Percentiles rank a stretch among this genome's conserved stretches.
Conservation (phyloP, 2,113 vertebrate species). For the Sclerurus mexicanus region DNA sequence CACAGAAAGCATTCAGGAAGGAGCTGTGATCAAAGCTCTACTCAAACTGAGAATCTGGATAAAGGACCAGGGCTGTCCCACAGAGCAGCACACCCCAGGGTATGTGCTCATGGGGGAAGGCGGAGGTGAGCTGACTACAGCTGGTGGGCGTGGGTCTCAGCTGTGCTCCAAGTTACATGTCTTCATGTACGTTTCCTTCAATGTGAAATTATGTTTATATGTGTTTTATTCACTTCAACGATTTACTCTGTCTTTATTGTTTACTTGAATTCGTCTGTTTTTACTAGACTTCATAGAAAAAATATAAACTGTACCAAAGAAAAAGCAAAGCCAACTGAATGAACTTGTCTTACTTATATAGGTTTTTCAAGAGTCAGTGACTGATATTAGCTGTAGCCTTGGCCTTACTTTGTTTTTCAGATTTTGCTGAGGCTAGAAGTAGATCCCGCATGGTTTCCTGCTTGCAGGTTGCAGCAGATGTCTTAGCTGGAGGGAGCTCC, state of each 20-base stretch:
- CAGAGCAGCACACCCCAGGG: constrained; percentile 5
- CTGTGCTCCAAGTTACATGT: background rate
- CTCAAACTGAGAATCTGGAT: background rate
- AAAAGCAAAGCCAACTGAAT: background rate
- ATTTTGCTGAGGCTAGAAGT: background rate
- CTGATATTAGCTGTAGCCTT: background rate
- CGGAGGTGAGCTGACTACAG: constrained; percentile 43
- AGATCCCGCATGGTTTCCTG: background rate
- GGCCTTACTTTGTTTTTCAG: background rate
- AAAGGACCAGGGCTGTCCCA: background rate
- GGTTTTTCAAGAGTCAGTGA: background rate
- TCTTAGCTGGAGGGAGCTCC: background rate
- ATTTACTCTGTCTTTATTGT: too few species aligned
- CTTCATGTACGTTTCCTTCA: background rate
- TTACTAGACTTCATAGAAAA: background rate
- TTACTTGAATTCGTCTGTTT: background rate
- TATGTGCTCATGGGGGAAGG: background rate
- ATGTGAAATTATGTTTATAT: constrained; percentile 1
- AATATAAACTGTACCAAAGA: background rate
- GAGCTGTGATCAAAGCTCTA: constrained; percentile 11
- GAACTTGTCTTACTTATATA: background rate
- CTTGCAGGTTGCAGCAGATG: background rate
- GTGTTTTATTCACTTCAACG: background rate
- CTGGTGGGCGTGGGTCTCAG: background rate
- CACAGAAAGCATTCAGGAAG: constrained; percentile 18